Base-by-base conservation (phyloP, 2,888 invertebrate genomes). In the Tetrapedia diversipes region DNA sequence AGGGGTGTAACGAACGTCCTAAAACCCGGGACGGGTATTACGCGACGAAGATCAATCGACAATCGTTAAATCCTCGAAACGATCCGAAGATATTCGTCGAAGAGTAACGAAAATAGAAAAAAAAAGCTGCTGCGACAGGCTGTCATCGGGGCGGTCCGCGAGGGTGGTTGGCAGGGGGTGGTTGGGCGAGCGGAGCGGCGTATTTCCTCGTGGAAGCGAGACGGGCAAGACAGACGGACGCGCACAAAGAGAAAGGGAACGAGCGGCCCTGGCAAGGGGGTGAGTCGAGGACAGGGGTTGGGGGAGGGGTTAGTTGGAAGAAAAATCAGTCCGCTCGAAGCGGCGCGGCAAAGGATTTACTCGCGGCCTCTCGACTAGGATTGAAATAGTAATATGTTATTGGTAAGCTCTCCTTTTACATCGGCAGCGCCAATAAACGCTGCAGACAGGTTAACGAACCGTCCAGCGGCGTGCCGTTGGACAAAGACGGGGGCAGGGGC, bases 391-490 rank as follows among this genome's bases (percentile, higher is more conserved):
- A 89, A 90, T 89, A 88, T 88, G 90, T 90, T 89, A 89, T 90
- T 87, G 90, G 89, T 87, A 88, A 80, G 86, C 85, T 86, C 82
- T 86, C 85, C 86, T 87, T 90, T 90, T 86, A 81, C 86, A 86
- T 87, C 85, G 85, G 84, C 86, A 82, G 84, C 82, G 85, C 87
- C 90, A 88, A 90, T 91, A 90, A 89, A 90, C 89, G 89, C 85
- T 84, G 83, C 86, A 86, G 90, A 90, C 90, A 90, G 91, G 88
- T 90, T 90, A 91, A 91, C 90, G 90, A 90, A 91, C 90, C 89
- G 86, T 84, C 83, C 77, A 49, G 54, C 70, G 49, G 51, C 49
- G 27, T 63, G 51, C 54, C 76, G 57, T 57, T 63, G 66, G 67
- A 71, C 64, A 70, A 70, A 67, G 73, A 67, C 61, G 66, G 24